phyloP scores from a whole-genome alignment of 2,888 invertebrate genomes.

The Amorpha juglandis region DNA sequence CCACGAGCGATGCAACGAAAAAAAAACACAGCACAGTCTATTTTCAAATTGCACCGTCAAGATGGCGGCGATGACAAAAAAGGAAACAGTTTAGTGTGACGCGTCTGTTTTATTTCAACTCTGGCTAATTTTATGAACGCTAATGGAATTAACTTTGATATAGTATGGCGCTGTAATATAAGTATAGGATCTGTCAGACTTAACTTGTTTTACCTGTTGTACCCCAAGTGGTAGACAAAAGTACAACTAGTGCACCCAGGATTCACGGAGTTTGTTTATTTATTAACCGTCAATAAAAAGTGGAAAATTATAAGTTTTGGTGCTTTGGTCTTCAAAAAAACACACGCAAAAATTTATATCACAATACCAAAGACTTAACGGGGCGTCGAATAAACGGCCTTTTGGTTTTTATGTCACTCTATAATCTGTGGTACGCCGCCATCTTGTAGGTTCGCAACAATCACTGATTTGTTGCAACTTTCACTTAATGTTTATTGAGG shows the following conservation, averaged over 20 bases:
- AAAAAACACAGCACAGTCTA: constrained; percentile 69
- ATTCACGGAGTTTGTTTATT: no score
- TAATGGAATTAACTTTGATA: neutral
- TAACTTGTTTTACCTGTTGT: no score
- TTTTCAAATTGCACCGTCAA: constrained; percentile 74
- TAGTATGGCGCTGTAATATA: neutral
- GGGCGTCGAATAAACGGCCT: neutral
- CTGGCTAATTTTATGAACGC: constrained; percentile 23
- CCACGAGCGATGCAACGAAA: constrained; percentile 73
- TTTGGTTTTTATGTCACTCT: constrained; percentile 3
- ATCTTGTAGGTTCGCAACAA: neutral
- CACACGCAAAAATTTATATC: neutral
- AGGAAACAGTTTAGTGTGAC: constrained; percentile 49
- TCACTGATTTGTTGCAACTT: neutral
- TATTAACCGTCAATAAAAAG: neutral
- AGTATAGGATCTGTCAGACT: no score
- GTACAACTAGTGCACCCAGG: no score
- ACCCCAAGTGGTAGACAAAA: no score
- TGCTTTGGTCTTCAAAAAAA: neutral
- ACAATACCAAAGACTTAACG: neutral
- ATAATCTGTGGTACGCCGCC: neutral
- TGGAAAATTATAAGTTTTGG: no score
- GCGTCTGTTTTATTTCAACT: constrained; percentile 28
- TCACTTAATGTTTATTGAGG: constrained; percentile 1
- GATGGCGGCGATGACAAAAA: constrained; percentile 59